Conservation (phyloP, 2,888 invertebrate species). For the Palloptera scutellata region DNA sequence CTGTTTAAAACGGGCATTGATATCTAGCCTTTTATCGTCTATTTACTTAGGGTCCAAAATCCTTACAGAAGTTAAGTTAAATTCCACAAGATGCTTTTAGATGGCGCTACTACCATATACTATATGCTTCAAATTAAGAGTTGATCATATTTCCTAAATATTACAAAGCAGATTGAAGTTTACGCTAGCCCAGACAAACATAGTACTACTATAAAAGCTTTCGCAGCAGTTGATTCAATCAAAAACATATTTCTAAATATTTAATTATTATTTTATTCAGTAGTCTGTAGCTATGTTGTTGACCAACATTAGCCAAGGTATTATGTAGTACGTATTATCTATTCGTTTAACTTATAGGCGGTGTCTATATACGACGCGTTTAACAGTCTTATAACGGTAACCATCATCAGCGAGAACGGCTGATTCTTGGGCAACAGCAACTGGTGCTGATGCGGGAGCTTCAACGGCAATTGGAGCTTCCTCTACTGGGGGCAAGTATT, state of each 20-base stretch:
- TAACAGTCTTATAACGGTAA: slow-evolving; percentile 53
- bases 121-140: too few species aligned
- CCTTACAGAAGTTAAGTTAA: slow-evolving; percentile 25
- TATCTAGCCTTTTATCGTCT: too few species aligned
- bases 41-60: too few species aligned
- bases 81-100: slow-evolving; percentile 31
- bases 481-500: slow-evolving; percentile 31
- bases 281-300: too few species aligned
- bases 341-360: slow-evolving; percentile 50
- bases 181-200: too few species aligned
- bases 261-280: too few species aligned
- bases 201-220: too few species aligned
- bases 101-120: slow-evolving; percentile 26
- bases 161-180: too few species aligned
- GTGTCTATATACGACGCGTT: slow-evolving; percentile 46
- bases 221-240: too few species aligned
- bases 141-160: too few species aligned
- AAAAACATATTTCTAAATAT: too few species aligned
- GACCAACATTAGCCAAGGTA: neutral
- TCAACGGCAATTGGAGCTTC: slow-evolving; percentile 28
- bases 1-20: too few species aligned
- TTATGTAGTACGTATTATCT: slow-evolving; percentile 11
- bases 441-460: slow-evolving; percentile 7
- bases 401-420: slow-evolving; percentile 48
- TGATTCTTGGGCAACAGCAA: slow-evolving; percentile 21